Base-by-base conservation (phyloP, 2,113 vertebrate species). In the Paramisgurnus dabryanus region DNA sequence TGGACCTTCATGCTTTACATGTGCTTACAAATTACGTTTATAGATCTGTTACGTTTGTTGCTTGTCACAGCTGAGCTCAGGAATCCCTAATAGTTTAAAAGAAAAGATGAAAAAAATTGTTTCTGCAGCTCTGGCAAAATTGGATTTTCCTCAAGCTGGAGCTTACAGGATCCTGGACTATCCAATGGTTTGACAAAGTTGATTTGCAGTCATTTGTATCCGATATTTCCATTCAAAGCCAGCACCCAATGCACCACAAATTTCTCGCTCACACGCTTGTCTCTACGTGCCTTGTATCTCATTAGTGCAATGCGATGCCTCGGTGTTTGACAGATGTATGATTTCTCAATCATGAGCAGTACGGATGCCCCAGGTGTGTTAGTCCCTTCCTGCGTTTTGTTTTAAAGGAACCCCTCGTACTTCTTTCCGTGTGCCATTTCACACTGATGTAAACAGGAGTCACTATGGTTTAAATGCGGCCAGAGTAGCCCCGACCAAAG, bases 241-340 rank as follows among this genome's bases (percentile, higher is more conserved):
- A 63, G 39, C 60, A 57, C 53, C 39, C 27, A 40, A 22, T 17
- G 53, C 76, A 66, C 57, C 69, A 58, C 69, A 40, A 22, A 34
- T 27, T 63, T 7, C 55, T 74, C n/a, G 4, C 53, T n/a, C 39
- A 10, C 11, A 4, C 6, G 61, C 61, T 64, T 13, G 22, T 40
- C 13, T 11, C 17, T 8, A 13, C 74, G 61, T 27, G 74, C 71
- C 61, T 66, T 27, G 47, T 76, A 76, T 63, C 85, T 86, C 82
- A 86, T 86, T 86, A 86, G 80, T 84, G 71, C 80, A 73, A 18
- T 66, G 55, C n/a, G 55, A 79, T 84, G 82, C 86, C 82, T 82
- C 61, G 79, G 41, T 83, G 80, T 64, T 75, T 88, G 88, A 92
- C 90, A 92, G 90, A 88, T 92, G 90, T 87, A 89, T 81, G 61